These are phyloP conservation scores for Macrostomum cliftonense DNA, from an alignment of 2,888 invertebrate species.

Conservation along the genomic window DNA sequence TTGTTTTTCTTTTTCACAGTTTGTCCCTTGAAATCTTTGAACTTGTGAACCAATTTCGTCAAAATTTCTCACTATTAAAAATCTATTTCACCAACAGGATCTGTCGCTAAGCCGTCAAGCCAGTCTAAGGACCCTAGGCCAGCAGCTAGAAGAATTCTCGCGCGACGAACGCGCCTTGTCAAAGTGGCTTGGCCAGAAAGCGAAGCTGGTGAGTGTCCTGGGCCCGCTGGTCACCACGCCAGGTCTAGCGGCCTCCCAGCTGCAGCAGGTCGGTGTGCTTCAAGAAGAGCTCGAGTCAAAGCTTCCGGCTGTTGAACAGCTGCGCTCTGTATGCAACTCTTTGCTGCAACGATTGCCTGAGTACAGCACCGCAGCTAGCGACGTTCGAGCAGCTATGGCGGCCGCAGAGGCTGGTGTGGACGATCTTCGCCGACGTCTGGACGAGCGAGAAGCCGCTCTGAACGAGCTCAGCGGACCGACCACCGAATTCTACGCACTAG, in stretches of 20 bases:
- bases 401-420: conserved; percentile 57
- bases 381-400: conserved; percentile 40
- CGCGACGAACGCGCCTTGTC: conserved; percentile 61
- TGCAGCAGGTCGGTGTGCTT: conserved; percentile 66
- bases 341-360: no score
- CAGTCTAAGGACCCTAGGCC: conserved; percentile 41
- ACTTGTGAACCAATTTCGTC: no score
- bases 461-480: conserved; percentile 79
- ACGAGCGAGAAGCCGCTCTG: conserved; percentile 63
- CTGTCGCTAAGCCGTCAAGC: conserved; percentile 15
- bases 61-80: no score
- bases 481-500: conserved; percentile 70
- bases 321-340: no score
- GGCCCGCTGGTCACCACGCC: conserved; percentile 89
- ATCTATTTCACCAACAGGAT: conserved; percentile 15
- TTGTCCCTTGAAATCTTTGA: no score
- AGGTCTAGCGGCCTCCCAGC: conserved; percentile 79
- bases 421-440: conserved; percentile 56
- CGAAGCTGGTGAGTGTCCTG: conserved; percentile 77
- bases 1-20: background rate
- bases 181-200: conserved; percentile 74
- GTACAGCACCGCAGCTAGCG: no score
- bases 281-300: conserved; percentile 82
- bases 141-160: conserved; percentile 73
- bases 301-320: conserved; percentile 49